A percentile compares a stretch with the other conserved stretches of the same genome.
Conservation (phyloP, 64 coral and sea anemone species). For the Actinia tenebrosa region DNA sequence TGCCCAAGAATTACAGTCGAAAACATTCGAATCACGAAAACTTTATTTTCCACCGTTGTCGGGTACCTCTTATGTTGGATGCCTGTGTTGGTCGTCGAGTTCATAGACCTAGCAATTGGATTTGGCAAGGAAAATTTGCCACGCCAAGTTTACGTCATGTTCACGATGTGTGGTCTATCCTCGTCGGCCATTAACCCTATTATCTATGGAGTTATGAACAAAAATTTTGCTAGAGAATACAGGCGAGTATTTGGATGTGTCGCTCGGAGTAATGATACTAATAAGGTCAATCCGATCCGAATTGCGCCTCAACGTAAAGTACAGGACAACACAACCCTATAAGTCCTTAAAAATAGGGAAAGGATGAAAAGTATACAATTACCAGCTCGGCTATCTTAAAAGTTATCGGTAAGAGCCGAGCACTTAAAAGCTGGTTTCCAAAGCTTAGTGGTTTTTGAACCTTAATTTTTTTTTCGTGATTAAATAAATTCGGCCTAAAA, state of each 20-base stretch:
- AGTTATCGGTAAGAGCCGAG: too few species aligned
- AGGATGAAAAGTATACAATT: too few species aligned
- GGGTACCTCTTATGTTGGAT: conserved; percentile 25
- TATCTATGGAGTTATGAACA: conserved; percentile 44
- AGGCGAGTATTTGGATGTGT: background rate
- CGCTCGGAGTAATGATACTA: background rate
- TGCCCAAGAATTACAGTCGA: conserved; percentile 29
- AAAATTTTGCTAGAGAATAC: conserved; percentile 24
- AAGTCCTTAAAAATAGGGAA: too few species aligned
- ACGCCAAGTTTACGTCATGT: conserved; percentile 14
- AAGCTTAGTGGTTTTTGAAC: too few species aligned
- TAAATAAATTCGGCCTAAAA: too few species aligned
- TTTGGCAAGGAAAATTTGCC: background rate
- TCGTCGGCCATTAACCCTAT: conserved; percentile 32
- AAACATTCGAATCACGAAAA: conserved; percentile 40
- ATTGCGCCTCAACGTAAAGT: background rate
- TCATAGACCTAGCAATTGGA: background rate
- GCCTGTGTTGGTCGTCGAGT: conserved; percentile 18
- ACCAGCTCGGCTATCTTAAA: too few species aligned
- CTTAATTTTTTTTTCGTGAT: too few species aligned
- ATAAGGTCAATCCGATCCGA: background rate
- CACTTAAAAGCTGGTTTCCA: too few species aligned
- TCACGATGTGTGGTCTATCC: conserved; percentile 12
- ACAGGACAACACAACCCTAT: too few species aligned
- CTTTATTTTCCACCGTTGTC: conserved; percentile 28